phyloP scores from a whole-genome alignment of 2,888 invertebrate species.

The Chymomyza amoena region DNA sequence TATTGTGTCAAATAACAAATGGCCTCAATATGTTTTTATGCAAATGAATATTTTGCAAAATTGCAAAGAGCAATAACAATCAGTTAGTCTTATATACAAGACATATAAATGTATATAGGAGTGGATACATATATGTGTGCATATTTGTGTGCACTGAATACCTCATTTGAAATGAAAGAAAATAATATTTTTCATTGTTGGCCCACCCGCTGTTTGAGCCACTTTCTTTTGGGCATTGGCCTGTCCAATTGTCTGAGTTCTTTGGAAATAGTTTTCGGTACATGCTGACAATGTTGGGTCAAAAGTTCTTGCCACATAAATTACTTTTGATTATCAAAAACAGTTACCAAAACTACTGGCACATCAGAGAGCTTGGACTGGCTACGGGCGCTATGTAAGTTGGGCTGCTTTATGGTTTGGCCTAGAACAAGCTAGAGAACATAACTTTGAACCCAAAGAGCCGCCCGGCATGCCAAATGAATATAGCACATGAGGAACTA shows the following conservation, averaged over 20 bases:
- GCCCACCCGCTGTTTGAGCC: neutral
- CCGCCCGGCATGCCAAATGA: conserved; percentile 41
- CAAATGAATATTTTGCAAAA: neutral
- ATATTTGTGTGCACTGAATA: neutral
- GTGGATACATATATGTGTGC: neutral
- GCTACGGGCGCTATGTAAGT: neutral
- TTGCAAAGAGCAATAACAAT: neutral
- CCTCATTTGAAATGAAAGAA: conserved; percentile 1
- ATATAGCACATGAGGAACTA: conserved; percentile 36
- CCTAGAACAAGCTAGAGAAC: conserved; percentile 21
- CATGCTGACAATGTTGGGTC: conserved; percentile 2
- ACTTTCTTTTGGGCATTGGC: neutral
- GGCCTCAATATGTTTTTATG: neutral
- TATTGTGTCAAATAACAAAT: neutral
- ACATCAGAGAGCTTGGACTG: conserved; percentile 15
- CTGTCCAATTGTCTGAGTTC: neutral
- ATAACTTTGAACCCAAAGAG: conserved; percentile 33
- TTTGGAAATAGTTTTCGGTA: neutral
- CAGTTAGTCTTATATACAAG: neutral
- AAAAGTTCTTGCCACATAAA: conserved; percentile 51
- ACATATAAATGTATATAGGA: neutral
- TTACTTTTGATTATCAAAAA: conserved; percentile 58
- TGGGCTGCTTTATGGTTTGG: conserved; percentile 12
- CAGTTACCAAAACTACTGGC: conserved; percentile 56
- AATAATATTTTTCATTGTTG: neutral